phyloP scores from a whole-genome alignment of 1,140 invertebrate genomes.

The Drosophila baimaii region DNA sequence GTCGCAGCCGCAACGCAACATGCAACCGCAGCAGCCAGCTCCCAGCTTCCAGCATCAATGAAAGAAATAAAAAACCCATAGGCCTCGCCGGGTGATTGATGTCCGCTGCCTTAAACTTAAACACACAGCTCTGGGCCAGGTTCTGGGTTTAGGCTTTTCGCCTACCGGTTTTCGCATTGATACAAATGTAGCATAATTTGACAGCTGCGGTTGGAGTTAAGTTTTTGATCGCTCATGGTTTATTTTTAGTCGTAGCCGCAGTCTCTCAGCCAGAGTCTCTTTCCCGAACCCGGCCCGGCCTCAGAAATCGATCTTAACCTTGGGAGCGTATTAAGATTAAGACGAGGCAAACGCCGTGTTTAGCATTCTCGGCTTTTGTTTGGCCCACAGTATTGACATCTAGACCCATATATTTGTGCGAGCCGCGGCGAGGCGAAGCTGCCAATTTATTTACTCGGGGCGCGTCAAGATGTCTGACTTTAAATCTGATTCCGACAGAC shows the following conservation, averaged over 20 bases:
- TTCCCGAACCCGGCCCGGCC: conserved; percentile 16
- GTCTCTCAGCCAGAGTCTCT: conserved; percentile 6
- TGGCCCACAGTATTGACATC: conserved; percentile 66
- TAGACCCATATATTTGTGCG: conserved; percentile 72
- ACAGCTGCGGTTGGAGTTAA: conserved; percentile 66
- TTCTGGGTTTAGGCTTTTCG: conserved; percentile 47
- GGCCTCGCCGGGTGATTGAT: conserved; percentile 63
- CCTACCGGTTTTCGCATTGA: conserved; percentile 67
- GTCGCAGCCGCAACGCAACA: too few species aligned
- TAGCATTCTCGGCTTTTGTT: conserved; percentile 42
- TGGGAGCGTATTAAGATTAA: conserved; percentile 58
- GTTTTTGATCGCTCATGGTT: conserved; percentile 66
- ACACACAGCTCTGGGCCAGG: conserved; percentile 55
- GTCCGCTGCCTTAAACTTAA: conserved; percentile 63
- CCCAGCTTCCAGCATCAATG: background rate
- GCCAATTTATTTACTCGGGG: conserved; percentile 69
- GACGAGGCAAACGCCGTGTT: conserved; percentile 39
- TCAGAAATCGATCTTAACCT: conserved; percentile 46
- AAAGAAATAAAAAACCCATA: conserved; percentile 5
- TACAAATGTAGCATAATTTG: conserved; percentile 77
- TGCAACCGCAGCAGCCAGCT: conserved; percentile 17
- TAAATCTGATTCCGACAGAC: conserved; percentile 55
- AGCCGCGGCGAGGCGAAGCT: conserved; percentile 54
- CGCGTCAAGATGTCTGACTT: conserved; percentile 69
- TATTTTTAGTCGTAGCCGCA: conserved; percentile 66